Conservation (phyloP, 2,113 vertebrate genomes). For the Antechinus stuartii region DNA sequence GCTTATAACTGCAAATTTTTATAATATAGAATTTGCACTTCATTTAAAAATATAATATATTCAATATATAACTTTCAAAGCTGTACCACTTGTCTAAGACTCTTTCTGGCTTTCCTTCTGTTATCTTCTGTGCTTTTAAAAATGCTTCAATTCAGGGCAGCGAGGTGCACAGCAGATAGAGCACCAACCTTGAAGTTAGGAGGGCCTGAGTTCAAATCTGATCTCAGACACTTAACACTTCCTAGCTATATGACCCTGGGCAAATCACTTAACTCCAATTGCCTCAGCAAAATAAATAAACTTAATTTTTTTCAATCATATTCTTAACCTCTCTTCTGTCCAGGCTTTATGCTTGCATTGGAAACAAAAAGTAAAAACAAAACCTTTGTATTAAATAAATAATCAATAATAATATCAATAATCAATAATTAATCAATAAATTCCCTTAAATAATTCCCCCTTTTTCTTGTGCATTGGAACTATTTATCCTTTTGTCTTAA, state of each 20-base stretch:
- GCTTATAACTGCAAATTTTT: neutral
- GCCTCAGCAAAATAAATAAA: no score
- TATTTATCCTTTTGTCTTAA: neutral
- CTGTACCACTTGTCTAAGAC: neutral
- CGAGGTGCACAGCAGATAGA: no score
- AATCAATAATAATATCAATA: neutral
- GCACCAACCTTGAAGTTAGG: no score
- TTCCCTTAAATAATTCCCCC: neutral
- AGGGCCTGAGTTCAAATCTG: no score
- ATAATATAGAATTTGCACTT: neutral
- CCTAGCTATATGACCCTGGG: no score
- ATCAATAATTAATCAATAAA: neutral
- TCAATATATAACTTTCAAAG: neutral
- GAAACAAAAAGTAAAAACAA: neutral
- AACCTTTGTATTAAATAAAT: neutral
- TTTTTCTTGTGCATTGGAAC: neutral
- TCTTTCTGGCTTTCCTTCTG: neutral
- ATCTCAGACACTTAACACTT: no score
- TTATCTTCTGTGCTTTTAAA: neutral
- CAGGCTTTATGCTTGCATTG: neutral
- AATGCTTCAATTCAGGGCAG: neutral
- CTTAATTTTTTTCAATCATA: neutral
- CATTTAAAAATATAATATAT: neutral
- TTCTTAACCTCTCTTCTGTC: neutral
- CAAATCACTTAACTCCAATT: no score